Conservation (phyloP, 2,113 vertebrate species). For the Gallinago paraguaiae region DNA sequence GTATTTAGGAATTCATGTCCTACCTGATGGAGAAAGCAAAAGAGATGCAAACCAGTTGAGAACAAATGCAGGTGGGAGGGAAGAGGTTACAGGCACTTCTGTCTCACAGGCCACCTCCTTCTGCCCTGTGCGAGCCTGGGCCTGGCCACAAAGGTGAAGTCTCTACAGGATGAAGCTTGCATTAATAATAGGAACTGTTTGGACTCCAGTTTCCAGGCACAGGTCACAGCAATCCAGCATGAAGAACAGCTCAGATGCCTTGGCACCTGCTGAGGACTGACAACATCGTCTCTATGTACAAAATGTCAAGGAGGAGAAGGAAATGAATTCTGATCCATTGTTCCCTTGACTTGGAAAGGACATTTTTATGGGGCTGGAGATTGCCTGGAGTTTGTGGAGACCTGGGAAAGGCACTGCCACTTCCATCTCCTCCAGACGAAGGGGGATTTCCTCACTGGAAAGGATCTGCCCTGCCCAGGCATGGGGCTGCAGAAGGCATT, state of each 20-base stretch:
- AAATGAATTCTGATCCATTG: neutral
- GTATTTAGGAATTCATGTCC: neutral
- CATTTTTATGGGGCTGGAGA: neutral
- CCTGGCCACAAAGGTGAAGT: neutral
- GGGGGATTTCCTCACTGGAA: rapidly evolving
- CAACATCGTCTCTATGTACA: neutral
- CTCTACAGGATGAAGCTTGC: neutral
- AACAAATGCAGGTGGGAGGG: neutral
- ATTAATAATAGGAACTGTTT: neutral
- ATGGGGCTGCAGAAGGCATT: rapidly evolving
- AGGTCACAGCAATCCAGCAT: neutral
- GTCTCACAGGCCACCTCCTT: neutral
- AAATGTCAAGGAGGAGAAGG: neutral
- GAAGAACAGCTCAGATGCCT: neutral
- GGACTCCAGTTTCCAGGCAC: neutral
- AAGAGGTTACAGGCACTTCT: neutral
- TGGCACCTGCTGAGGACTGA: neutral
- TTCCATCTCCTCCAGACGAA: neutral
- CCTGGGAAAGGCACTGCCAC: neutral
- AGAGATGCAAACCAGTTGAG: neutral
- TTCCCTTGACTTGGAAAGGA: neutral
- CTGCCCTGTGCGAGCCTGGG: neutral
- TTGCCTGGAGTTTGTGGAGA: neutral
- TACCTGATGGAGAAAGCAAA: neutral
- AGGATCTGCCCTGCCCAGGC: neutral